Evolutionary conservation across 2,113 vertebrate genomes (phyloP).

Genomic region (Hemiscyllium ocellatum): DNA sequence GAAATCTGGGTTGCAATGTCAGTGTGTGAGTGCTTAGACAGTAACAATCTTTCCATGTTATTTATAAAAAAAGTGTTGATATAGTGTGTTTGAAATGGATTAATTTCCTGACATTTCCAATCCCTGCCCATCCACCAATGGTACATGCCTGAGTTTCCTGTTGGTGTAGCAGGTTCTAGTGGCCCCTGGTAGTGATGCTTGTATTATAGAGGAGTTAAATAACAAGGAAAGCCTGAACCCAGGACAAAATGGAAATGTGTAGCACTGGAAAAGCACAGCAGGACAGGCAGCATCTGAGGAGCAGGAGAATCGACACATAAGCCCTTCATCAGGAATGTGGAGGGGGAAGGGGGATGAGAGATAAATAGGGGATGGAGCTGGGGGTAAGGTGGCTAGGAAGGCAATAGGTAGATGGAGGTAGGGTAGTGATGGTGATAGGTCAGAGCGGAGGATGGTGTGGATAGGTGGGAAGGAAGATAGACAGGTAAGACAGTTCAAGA

Average conservation of each 20-base stretch:
- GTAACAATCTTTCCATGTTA: background rate
- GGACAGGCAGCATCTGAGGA: too few relatives aligned
- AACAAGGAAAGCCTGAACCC: background rate
- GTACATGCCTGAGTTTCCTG: background rate
- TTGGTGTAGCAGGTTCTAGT: background rate
- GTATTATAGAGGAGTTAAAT: background rate
- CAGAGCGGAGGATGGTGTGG: too few relatives aligned
- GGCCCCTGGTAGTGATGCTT: background rate
- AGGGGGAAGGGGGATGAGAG: too few relatives aligned
- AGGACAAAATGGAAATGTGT: background rate
- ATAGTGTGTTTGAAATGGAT: background rate
- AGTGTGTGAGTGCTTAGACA: background rate
- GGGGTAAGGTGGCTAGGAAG: too few relatives aligned
- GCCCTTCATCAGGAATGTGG: too few relatives aligned
- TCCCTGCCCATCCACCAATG: background rate
- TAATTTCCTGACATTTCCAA: background rate
- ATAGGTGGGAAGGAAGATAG: too few relatives aligned
- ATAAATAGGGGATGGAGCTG: too few relatives aligned
- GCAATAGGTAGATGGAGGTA: too few relatives aligned
- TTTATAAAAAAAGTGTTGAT: background rate
- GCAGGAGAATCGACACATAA: too few relatives aligned
- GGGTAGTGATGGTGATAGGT: too few relatives aligned
- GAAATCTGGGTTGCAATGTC: background rate
- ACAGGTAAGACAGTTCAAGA: too few relatives aligned
- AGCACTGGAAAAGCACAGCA: too few relatives aligned